Percentiles rank a stretch among this genome's conserved stretches.
Conservation (phyloP, 2,888 invertebrate genomes). For the Strigamia crassipes region DNA sequence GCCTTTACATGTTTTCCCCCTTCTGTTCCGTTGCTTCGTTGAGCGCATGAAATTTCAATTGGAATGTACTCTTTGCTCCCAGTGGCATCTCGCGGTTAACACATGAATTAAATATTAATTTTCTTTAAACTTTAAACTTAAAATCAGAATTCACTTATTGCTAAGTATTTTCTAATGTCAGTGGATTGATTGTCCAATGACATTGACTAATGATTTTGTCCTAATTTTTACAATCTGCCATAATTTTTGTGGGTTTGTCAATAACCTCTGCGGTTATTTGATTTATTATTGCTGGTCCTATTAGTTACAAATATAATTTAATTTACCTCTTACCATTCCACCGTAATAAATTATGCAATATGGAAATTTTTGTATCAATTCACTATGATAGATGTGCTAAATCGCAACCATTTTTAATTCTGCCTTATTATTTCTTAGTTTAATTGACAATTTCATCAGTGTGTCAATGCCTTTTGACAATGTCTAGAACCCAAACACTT, state of each 20-base stretch:
- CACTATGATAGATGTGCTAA: not conserved
- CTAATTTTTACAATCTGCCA: not conserved
- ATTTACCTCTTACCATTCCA: no score
- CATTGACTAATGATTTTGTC: not conserved
- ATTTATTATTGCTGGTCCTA: no score
- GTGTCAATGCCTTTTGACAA: constrained; percentile 15
- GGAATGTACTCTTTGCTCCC: constrained; percentile 38
- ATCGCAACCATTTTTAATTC: not conserved
- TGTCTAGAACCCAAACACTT: constrained; percentile 33
- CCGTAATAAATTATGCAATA: no score
- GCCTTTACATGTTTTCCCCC: constrained; percentile 35
- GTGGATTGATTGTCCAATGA: not conserved
- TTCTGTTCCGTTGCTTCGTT: constrained; percentile 28
- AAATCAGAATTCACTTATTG: not conserved
- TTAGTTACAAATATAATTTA: no score
- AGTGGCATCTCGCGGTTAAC: constrained; percentile 34
- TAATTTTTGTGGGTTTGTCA: no score
- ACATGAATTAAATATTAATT: not conserved
- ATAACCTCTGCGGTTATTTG: no score
- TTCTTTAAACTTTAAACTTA: not conserved
- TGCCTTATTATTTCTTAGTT: not conserved
- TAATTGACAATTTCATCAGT: not conserved
- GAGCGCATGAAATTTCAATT: not conserved
- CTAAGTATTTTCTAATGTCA: not conserved
- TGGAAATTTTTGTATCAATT: no score